Base-by-base conservation (phyloP, 2,797 vertebrate genomes). In the Vireo griseus region DNA sequence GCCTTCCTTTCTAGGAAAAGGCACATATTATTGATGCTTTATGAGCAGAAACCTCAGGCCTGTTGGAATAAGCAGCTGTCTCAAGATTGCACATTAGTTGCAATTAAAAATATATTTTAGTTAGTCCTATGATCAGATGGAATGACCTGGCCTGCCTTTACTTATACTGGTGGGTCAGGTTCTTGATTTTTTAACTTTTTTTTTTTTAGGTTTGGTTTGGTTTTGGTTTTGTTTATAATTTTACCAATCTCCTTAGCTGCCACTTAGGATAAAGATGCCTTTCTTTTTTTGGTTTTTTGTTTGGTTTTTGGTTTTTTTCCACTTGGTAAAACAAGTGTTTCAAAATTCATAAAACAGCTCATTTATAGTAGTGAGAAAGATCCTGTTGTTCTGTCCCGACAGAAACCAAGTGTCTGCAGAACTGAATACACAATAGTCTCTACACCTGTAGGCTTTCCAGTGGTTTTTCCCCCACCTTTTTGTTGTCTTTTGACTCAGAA, bases 1-100 rank as follows among this genome's bases (percentile, higher is more conserved):
- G 89, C 91, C 72, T 87, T 95, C 79, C 91, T 92, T 93, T 91
- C 89, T 91, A 95, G 91, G 92, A 94, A 95, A 80, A 94, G 72
- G 42, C 92, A 62, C 72, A 5, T 82, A 61, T 35, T 90, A 63
- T 72, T 89, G 65, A 42, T 80, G 73, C 87, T 93, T 91, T 62
- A 78, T 78, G 73, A 95, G 88, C 94, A 94, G 59, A 84, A 95
- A 88, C 69, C 85, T 91, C 82, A 90, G 81, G 75, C 84, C 87
- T 92, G 66, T 33, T 86, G 52, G 86, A 55, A 78, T 75, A 75
- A 94, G 69, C 87, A 95, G 62, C 51, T 95, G 79, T 44, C 51
- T 92, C 54, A 42, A 66, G 82, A 22, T 33, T 72, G 73, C 61
- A 51, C 44, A 22, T 50, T 21, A 75, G 37, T 48, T 91, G 58